A percentile compares a stretch with the other conserved stretches of the same genome.
These are phyloP conservation scores for Saxidomus purpurata DNA, from an alignment of 1,140 invertebrate species.

Conservation along the genomic window DNA sequence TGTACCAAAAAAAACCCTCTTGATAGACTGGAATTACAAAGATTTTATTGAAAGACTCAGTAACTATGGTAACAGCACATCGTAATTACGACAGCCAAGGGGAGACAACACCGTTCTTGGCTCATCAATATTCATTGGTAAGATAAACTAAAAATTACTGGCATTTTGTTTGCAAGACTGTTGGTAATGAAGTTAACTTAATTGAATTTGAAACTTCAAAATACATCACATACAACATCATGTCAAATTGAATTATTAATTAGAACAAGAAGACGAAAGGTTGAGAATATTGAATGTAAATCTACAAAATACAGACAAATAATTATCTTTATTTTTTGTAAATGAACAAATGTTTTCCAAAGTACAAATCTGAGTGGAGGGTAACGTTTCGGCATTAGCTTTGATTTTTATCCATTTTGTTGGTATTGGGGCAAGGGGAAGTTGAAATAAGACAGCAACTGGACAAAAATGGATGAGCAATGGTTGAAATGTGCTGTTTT, in stretches of 20 bases:
- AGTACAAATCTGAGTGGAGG: too few species aligned
- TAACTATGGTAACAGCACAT: conserved; percentile 60
- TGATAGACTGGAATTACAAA: conserved; percentile 24
- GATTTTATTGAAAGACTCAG: background rate
- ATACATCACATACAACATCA: background rate
- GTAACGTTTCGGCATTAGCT: too few species aligned
- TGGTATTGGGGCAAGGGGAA: too few species aligned
- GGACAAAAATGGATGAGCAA: too few species aligned
- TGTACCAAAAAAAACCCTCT: too few species aligned
- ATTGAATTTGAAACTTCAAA: background rate
- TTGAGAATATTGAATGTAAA: too few species aligned
- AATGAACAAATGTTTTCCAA: too few species aligned
- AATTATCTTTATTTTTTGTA: too few species aligned
- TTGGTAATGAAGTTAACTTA: background rate
- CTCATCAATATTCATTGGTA: conserved; percentile 59
- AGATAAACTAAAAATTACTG: conserved; percentile 1
- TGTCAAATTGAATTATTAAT: background rate
- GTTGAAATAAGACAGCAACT: too few species aligned
- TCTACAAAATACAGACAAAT: too few species aligned
- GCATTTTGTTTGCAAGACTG: background rate
- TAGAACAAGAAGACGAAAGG: background rate
- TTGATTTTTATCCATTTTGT: too few species aligned
- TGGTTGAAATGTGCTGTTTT: too few species aligned
- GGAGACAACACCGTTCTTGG: conserved; percentile 56
- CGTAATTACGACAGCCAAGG: conserved; percentile 57